phyloP scores from a whole-genome alignment of 2,113 vertebrate genomes.

The Daubentonia madagascariensis region DNA sequence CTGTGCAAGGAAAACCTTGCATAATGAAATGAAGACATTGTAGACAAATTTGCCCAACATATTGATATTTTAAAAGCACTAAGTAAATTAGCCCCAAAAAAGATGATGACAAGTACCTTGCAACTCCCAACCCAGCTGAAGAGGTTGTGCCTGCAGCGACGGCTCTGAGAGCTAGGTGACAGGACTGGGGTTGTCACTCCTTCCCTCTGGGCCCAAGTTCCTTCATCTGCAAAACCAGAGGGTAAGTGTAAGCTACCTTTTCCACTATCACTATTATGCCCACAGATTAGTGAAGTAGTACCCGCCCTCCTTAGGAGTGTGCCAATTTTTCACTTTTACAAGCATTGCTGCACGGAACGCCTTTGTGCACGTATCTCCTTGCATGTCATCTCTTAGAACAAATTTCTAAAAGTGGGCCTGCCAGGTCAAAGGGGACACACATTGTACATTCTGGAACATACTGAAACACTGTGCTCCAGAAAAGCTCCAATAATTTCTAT shows the following conservation, averaged over 20 bases:
- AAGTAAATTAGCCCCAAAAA: background rate
- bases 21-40: background rate
- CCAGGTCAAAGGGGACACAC: background rate
- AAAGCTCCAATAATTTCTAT: background rate
- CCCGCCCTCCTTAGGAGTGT: background rate
- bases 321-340: background rate
- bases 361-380: background rate
- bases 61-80: background rate
- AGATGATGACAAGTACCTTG: conserved; percentile 35
- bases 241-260: background rate
- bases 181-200: conserved; percentile 52
- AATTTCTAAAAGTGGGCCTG: background rate
- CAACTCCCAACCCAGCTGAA: conserved; percentile 2
- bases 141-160: background rate
- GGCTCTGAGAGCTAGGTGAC: background rate
- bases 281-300: background rate
- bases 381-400: background rate
- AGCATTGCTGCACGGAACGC: background rate
- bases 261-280: fast-evolving
- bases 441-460: background rate
- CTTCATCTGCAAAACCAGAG: conserved; percentile 66
- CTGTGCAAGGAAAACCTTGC: background rate
- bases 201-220: conserved; percentile 24
- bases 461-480: background rate
- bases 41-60: background rate